Evolutionary conservation across 2,797 vertebrate species (phyloP).

Genomic region (Rhabdomys pumilio): DNA sequence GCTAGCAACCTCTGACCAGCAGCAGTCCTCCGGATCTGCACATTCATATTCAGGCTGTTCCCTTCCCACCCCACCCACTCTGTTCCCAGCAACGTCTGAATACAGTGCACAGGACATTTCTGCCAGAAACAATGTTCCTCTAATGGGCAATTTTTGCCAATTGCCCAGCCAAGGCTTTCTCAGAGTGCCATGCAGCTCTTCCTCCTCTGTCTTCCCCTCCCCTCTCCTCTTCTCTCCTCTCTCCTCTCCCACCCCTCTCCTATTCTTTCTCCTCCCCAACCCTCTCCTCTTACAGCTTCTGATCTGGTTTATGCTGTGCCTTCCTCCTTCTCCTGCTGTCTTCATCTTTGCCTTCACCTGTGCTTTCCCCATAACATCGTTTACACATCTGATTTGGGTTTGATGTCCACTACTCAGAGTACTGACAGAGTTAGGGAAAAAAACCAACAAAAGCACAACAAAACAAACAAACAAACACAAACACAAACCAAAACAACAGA

Average conservation of each 20-base stretch:
- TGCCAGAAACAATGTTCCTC: background rate
- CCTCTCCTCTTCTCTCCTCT: background rate
- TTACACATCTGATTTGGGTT: slow-evolving; percentile 1
- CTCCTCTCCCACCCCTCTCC: background rate
- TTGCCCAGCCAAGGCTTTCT: background rate
- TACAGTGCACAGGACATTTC: background rate
- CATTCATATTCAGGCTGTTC: background rate
- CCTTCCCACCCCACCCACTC: background rate
- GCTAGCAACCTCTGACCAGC: background rate
- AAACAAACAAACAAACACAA: background rate
- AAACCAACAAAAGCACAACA: background rate
- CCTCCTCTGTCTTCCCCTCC: background rate
- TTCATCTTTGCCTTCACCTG: slow-evolving; percentile 1
- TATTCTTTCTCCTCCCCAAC: background rate
- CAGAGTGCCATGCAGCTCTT: background rate
- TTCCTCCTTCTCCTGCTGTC: no score
- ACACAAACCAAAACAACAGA: background rate
- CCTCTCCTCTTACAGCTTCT: background rate
- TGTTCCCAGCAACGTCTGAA: background rate
- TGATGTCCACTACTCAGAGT: background rate
- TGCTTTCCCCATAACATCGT: background rate
- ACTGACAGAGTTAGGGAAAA: background rate
- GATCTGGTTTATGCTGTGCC: no score
- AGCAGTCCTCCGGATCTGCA: background rate
- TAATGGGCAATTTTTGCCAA: background rate